Conservation (phyloP, 2,888 invertebrate species). For the Siphlonurus alternatus region DNA sequence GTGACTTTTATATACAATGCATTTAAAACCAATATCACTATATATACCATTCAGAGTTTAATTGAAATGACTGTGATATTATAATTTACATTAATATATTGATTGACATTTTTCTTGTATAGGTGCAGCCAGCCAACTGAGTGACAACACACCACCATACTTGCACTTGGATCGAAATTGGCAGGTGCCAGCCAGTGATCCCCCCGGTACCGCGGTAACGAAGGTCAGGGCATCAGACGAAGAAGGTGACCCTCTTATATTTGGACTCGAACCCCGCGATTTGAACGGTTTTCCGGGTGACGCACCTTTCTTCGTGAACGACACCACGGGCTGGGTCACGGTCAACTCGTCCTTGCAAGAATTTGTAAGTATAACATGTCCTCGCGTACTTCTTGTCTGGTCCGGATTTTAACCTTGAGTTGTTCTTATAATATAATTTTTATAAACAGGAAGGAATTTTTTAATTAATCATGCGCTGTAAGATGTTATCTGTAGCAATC, state of each 20-base stretch:
- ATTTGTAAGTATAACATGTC: conserved; percentile 40
- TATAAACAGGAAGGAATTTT: background rate
- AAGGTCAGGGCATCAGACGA: conserved; percentile 41
- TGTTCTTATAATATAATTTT: too few species aligned
- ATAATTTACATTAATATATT: too few species aligned
- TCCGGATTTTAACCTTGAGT: too few species aligned
- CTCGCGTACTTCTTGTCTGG: conserved; percentile 14
- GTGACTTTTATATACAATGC: too few species aligned
- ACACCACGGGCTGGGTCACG: conserved; percentile 54
- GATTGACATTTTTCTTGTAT: too few species aligned
- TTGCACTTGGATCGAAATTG: conserved; percentile 56
- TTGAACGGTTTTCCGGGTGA: conserved; percentile 25
- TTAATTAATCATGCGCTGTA: too few species aligned
- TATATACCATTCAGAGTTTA: too few species aligned
- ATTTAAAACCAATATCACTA: too few species aligned
- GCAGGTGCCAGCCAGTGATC: conserved; percentile 52
- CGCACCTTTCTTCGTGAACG: conserved; percentile 61
- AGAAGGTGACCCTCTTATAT: conserved; percentile 44
- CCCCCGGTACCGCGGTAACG: conserved; percentile 52
- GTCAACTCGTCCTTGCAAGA: conserved; percentile 61
- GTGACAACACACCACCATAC: conserved; percentile 47
- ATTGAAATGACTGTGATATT: too few species aligned
- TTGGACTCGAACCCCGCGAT: conserved; percentile 42
- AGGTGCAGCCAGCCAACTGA: conserved; percentile 25
- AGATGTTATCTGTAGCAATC: too few species aligned